These are phyloP conservation scores for Vimba vimba DNA, from an alignment of 2,113 vertebrate genomes.

Conservation along the genomic window DNA sequence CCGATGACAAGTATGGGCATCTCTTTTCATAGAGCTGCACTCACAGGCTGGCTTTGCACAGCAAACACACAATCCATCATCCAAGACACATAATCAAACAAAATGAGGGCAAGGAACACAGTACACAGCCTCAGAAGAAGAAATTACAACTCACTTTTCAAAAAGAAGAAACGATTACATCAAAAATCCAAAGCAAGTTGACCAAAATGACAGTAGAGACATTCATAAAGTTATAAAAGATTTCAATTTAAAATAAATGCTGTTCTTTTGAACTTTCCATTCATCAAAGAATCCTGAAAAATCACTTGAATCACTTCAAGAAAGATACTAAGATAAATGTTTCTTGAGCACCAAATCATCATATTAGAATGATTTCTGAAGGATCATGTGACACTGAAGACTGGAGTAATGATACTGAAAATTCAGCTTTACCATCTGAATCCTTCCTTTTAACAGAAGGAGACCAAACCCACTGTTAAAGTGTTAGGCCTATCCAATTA, in stretches of 20 bases:
- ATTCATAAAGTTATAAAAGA: no score
- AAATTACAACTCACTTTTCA: not conserved
- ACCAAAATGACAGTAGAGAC: no score
- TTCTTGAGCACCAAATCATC: not conserved
- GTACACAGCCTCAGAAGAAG: not conserved
- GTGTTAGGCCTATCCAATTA: not conserved
- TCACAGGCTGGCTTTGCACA: slow-evolving; percentile 50
- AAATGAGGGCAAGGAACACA: slow-evolving; percentile 27
- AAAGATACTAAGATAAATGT: not conserved
- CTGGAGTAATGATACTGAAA: not conserved
- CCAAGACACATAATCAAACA: slow-evolving; percentile 51
- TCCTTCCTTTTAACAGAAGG: not conserved
- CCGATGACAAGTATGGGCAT: slow-evolving; percentile 53
- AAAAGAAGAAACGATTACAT: not conserved
- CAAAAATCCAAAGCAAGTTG: not conserved
- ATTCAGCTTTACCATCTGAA: not conserved
- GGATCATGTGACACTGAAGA: not conserved
- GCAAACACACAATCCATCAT: slow-evolving; percentile 57
- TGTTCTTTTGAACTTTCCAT: no score
- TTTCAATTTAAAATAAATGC: no score
- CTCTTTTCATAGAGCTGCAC: slow-evolving; percentile 27
- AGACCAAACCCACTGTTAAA: not conserved
- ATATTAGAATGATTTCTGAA: not conserved
- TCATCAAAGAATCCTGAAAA: no score
- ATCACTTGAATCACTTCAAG: no score